Evolutionary conservation across 2,888 invertebrate species (phyloP).

Genomic region (Andrena fulva): DNA sequence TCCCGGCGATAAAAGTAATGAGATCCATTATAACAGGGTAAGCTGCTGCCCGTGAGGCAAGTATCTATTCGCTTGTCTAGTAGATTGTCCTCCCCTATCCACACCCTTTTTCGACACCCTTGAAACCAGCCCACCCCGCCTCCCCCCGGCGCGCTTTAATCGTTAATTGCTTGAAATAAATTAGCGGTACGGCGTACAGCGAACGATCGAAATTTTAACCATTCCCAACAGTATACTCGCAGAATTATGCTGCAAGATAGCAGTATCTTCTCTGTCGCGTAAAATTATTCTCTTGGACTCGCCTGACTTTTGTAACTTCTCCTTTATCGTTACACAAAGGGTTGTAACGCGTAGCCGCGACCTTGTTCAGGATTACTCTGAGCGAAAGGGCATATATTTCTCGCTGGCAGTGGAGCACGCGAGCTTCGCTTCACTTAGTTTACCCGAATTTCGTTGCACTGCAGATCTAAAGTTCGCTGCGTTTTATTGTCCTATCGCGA

Average conservation of each 20-base stretch:
- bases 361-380: not conserved
- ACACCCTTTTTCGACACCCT: slow-evolving; percentile 31
- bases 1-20: slow-evolving; percentile 83
- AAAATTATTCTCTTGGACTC: not conserved
- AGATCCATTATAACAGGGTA: slow-evolving; percentile 83
- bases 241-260: slow-evolving; percentile 5
- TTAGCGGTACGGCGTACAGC: not conserved
- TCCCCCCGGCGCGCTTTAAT: slow-evolving; percentile 12
- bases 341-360: not conserved
- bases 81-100: slow-evolving; percentile 3
- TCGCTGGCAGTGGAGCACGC: too few relatives aligned
- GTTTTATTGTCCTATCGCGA: not conserved
- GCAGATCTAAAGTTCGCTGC: not conserved
- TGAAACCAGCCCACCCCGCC: not conserved
- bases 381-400: not conserved
- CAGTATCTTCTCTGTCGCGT: not conserved
- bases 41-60: slow-evolving; percentile 64
- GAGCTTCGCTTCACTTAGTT: too few relatives aligned
- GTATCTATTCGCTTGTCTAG: slow-evolving; percentile 63
- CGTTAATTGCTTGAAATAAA: slow-evolving; percentile 6
- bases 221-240: not conserved
- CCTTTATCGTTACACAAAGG: not conserved
- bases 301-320: not conserved
- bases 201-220: not conserved
- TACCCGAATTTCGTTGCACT: too few relatives aligned